Evolutionary conservation across 2,797 vertebrate genomes (phyloP).

Genomic region (Poecilia wingei): DNA sequence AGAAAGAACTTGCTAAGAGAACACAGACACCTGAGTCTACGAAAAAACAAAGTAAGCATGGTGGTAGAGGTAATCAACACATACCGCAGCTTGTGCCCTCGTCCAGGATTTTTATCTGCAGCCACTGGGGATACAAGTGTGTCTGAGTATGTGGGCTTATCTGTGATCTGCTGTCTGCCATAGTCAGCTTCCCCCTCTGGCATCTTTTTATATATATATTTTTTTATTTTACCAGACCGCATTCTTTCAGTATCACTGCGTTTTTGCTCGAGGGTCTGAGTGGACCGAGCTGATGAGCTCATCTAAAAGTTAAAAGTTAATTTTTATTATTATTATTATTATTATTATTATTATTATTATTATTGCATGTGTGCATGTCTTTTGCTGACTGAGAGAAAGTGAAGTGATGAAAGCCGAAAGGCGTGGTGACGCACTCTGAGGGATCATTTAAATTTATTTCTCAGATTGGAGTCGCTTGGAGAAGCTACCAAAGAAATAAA

Average conservation of each 20-base stretch:
- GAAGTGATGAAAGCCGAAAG: constrained; percentile 25
- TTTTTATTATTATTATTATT: too few relatives aligned
- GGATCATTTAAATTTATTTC: constrained; percentile 28
- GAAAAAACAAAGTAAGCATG: neutral
- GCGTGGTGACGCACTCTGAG: constrained; percentile 1
- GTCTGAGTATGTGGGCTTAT: constrained; percentile 37
- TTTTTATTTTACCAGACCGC: constrained; percentile 49
- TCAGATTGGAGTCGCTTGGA: neutral
- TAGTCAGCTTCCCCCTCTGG: constrained; percentile 40
- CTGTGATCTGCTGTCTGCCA: constrained; percentile 54
- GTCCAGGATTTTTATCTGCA: constrained; percentile 24
- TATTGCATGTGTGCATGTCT: constrained; percentile 2
- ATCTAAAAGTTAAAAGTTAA: neutral
- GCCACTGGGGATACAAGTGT: constrained; percentile 11
- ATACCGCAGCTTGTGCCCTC: constrained; percentile 10
- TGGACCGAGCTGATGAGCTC: constrained; percentile 23
- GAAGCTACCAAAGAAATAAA: neutral
- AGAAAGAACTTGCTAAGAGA: neutral
- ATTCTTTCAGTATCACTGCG: constrained; percentile 31
- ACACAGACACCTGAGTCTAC: neutral
- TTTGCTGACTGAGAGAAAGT: constrained; percentile 25
- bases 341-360: neutral
- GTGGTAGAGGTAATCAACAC: constrained; percentile 13
- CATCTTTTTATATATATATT: constrained; percentile 33
- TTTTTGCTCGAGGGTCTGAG: constrained; percentile 33